Base-by-base conservation (phyloP, 2,797 vertebrate species). In the Glossophaga mutica region DNA sequence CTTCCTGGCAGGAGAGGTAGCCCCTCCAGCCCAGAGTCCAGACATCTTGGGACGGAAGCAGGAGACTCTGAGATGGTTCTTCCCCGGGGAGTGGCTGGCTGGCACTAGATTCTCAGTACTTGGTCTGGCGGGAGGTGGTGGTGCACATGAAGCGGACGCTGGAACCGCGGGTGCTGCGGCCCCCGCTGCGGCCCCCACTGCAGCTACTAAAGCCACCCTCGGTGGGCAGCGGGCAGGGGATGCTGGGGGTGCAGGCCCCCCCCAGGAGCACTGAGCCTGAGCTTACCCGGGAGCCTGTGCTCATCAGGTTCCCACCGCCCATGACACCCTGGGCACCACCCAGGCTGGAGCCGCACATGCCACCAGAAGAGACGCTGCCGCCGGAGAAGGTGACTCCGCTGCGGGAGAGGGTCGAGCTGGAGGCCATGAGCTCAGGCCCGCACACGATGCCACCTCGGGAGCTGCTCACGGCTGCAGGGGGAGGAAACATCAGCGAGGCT, bases 121-220 rank as follows among this genome's bases (percentile, higher is more conserved):
- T 96, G 96, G 87, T 92, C 67, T 65, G 52, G n/a, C 19, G 37
- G 34, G 93, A 95, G 62, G 96, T 96, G 44, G 96, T 95, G 77
- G 92, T 94, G 37, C 97, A 94, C 7, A 91, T 57, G 5, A 98
- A 96, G 81, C 81, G 97, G 55, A 97, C 82, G 0, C 87, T 93
- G 89, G 95, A 95, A 37, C 76, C 65, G 16, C 42, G 89, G 85
- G 42, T 89, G 42, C 85, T 32, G 0, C 57, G 94, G n/a, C 94
- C 90, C 0, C 95, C 94, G 42, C 85, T 32, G 0, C 57, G 94
- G n/a, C 94, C 90, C 0, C 95, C 94, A 0, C 97, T 97, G 76
- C 92, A 94, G 92, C 96, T 97, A 68, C 96, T 97, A 81, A 97
- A 97, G 91, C 91, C 26, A 0, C 94, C 81, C 15, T 96, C 91